Conservation (phyloP, 1,140 invertebrate genomes). For the Oppia nitens region DNA sequence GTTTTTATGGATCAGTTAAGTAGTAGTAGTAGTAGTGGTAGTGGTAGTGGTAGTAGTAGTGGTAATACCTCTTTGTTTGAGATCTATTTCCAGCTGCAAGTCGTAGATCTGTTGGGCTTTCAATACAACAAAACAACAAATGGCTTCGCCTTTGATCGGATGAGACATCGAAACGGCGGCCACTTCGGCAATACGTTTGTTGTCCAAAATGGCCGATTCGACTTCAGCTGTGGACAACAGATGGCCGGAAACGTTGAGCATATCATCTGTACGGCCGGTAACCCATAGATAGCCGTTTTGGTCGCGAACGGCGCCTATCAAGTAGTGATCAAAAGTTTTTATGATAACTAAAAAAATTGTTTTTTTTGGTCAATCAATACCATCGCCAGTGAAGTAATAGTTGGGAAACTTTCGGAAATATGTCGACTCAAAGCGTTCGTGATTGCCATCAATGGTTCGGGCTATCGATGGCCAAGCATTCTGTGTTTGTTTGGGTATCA, state of each 20-base stretch:
- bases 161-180: conserved; percentile 88
- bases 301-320: conserved; percentile 59
- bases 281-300: conserved; percentile 91
- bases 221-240: conserved; percentile 89
- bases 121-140: conserved; percentile 88
- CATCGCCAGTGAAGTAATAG: conserved; percentile 93
- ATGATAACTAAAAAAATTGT: not conserved
- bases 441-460: conserved; percentile 77
- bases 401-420: conserved; percentile 92
- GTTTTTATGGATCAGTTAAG: no score
- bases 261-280: conserved; percentile 90
- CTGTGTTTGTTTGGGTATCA: conserved; percentile 20
- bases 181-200: conserved; percentile 66
- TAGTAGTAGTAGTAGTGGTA: no score
- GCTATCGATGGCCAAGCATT: conserved; percentile 94
- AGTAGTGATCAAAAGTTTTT: not conserved
- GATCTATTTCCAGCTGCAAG: conserved; percentile 40
- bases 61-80: conserved; percentile 57
- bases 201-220: conserved; percentile 72
- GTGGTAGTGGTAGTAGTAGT: no score
- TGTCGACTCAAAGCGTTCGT: conserved; percentile 76
- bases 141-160: conserved; percentile 80
- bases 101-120: conserved; percentile 38
- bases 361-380: conserved; percentile 35
- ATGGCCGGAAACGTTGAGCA: conserved; percentile 95